Evolutionary conservation across 2,113 vertebrate genomes (phyloP).

Genomic region (Micronycteris hirsuta): DNA sequence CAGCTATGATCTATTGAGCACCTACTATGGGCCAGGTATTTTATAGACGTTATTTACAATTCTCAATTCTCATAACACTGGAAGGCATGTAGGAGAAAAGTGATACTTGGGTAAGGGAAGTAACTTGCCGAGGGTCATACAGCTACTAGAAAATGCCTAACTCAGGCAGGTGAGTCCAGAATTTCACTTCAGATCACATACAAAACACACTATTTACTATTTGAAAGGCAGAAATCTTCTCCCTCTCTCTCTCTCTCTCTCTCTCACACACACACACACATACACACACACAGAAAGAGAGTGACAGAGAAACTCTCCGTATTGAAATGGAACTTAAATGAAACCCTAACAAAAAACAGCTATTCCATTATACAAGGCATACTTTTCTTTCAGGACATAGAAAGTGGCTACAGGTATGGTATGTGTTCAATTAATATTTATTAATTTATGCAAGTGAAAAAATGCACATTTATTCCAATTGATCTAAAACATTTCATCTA

Average conservation of each 20-base stretch:
- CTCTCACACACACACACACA: neutral
- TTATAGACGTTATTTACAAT: slow-evolving; percentile 25
- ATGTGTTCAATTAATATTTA: neutral
- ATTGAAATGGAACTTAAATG: neutral
- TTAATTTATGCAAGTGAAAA: neutral
- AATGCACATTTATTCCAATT: neutral
- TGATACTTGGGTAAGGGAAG: neutral
- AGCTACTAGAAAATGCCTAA: slow-evolving; percentile 3
- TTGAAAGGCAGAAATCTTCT: neutral
- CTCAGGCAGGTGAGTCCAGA: neutral
- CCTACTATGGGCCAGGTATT: slow-evolving; percentile 47
- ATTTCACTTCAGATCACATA: neutral
- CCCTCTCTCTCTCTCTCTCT: neutral
- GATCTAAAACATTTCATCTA: neutral
- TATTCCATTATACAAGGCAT: neutral
- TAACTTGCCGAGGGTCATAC: neutral
- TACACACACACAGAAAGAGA: neutral
- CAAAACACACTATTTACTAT: neutral
- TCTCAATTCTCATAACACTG: neutral
- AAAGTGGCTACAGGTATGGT: neutral
- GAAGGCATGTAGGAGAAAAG: neutral
- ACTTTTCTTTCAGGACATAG: neutral
- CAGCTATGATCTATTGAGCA: slow-evolving; percentile 37
- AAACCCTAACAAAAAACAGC: neutral
- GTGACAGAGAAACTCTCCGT: neutral